Base-by-base conservation (phyloP, 2,888 invertebrate genomes). In the Tethea ocularis region DNA sequence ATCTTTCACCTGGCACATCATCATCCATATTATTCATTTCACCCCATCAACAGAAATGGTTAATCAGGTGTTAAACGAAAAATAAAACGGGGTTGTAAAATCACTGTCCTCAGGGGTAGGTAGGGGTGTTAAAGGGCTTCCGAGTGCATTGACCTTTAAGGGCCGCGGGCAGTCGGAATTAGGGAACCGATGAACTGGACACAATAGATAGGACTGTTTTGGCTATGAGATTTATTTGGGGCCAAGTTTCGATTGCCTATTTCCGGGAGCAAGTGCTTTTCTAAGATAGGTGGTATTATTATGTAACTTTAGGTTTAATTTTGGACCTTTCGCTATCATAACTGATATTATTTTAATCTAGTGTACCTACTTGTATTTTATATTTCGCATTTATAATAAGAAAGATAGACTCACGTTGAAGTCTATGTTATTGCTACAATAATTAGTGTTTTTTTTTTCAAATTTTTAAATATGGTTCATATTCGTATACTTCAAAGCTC, bases 61-160 rank as follows among this genome's bases (percentile, higher is more conserved):
- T 78, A 82, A 84, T 85, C 82, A 83, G 77, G 84, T 83, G 83
- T 83, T 80, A 82, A 84, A 82, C 77, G 75, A 77, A 84, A 86
- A 86, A 82, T 78, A 79, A 80, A 81, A 75, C 70, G 71, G 70
- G 71, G 77, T 41, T 61, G 56, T 77, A 72, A 78, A 83, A 82
- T 77, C 76, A 78, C 66, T 63, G 69, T 58, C 62, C 63, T 61
- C 67, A 62, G 70, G 68, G 73, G 69, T 60, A 69, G 68, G 73
- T 65, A 60, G 63, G 63, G 66, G 63, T 62, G 68, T 68, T 62
- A 74, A 86, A 85, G 83, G 84, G 84, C 79, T 82, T 73, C 77
- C 74, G 79, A 77, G 88, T 82, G 82, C 87, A 76, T 74, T 84
- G 88, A 88, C 88, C 89, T 85, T 78, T 80, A 77, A 38, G 38